Conservation (phyloP, 2,797 vertebrate species). For the Gallirallus australis region DNA sequence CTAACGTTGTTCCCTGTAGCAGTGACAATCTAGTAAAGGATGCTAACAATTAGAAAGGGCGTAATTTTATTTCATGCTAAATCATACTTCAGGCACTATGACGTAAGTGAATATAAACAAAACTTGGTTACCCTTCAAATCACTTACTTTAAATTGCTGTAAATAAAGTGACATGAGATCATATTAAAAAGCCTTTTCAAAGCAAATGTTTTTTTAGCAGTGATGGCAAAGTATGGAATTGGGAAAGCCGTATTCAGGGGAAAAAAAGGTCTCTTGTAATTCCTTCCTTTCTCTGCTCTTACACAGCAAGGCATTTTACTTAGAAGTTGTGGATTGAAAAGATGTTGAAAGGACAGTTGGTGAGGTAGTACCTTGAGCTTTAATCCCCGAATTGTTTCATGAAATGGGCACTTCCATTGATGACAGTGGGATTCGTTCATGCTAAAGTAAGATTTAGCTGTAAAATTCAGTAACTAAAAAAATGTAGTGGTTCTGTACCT, state of each 20-base stretch:
- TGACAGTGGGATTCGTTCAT: not conserved
- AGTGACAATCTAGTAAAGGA: not conserved
- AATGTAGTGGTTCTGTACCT: not conserved
- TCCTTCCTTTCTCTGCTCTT: not conserved
- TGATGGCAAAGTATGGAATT: not conserved
- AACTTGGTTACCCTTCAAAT: not conserved
- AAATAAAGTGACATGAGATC: not conserved
- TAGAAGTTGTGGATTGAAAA: not conserved
- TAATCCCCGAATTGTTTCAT: not conserved
- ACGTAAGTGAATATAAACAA: not conserved
- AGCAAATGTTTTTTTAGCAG: not conserved
- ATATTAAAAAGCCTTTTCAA: not conserved
- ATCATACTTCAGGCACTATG: not conserved
- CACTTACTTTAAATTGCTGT: not conserved
- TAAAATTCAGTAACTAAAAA: not conserved
- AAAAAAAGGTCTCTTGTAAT: not conserved
- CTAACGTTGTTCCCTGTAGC: not conserved
- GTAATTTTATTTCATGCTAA: not conserved
- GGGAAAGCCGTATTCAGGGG: not conserved
- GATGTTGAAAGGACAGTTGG: not conserved
- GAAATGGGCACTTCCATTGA: not conserved
- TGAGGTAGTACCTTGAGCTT: not conserved
- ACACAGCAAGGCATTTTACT: not conserved
- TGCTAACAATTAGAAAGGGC: not conserved
- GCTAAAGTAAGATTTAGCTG: not conserved